phyloP scores from a whole-genome alignment of 2,888 invertebrate species.

The Cephus sareptanus region DNA sequence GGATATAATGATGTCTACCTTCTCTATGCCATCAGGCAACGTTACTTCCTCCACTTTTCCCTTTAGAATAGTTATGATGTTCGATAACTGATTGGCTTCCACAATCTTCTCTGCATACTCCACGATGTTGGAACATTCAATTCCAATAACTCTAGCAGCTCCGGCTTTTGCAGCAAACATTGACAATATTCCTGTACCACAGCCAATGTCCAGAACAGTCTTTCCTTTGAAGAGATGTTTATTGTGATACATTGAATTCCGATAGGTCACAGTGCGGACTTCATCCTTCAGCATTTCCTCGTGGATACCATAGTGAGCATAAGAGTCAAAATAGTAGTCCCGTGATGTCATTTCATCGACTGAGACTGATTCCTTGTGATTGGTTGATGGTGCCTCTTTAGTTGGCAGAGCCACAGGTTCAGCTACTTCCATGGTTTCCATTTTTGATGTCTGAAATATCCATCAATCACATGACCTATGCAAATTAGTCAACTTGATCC shows the following conservation, averaged over 20 bases:
- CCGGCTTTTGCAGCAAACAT: constrained; percentile 99
- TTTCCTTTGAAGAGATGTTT: constrained; percentile 95
- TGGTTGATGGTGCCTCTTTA: constrained; percentile 51
- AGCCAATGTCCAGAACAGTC: constrained; percentile 96
- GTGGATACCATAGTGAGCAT: constrained; percentile 99
- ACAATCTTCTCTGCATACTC: constrained; percentile 97
- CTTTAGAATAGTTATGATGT: constrained; percentile 85
- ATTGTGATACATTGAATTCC: constrained; percentile 99
- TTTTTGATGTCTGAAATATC: constrained; percentile 56
- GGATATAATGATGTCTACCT: constrained; percentile 92
- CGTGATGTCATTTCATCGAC: constrained; percentile 98
- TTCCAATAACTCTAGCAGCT: constrained; percentile 93
- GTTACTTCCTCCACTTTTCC: constrained; percentile 96
- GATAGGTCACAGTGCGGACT: constrained; percentile 96
- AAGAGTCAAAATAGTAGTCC: constrained; percentile 99
- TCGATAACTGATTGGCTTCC: constrained; percentile 83
- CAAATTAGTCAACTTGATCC: neutral
- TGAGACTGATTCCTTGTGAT: constrained; percentile 68
- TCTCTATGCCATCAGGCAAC: constrained; percentile 88
- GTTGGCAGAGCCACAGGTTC: constrained; percentile 54
- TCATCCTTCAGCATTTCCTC: constrained; percentile 99
- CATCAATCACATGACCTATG: neutral
- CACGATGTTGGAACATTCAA: constrained; percentile 99
- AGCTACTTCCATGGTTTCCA: constrained; percentile 70
- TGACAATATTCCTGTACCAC: constrained; percentile 98